Evolutionary conservation across 37 sponge, comb jelly and placozoan genomes (phyloP), one percentile per base, ranked within the genome.

Genomic region (Diacarnus erythraeanus): DNA sequence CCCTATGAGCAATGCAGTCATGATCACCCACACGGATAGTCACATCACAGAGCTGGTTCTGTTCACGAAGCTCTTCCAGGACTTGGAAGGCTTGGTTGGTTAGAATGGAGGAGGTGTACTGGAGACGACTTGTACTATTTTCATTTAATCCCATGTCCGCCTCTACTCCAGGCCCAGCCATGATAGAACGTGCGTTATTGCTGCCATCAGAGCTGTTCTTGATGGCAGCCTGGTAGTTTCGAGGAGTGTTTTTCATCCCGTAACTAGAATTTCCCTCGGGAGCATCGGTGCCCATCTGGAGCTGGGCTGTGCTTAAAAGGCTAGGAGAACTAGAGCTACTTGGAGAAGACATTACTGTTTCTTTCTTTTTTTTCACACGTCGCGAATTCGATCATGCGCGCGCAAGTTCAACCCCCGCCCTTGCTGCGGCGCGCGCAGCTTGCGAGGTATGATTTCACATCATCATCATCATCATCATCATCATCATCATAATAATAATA

Each of bases 41-140:
- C 4, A 96, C 92, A 44, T 96, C 97, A 73, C 94, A 93, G 20
- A 96, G 87, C 65, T 88, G 89, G 29, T 65, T 58, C 21, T 74
- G 27, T 56, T 31, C 17, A 27, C 97, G 73, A 54, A 95, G 67
- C 43, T 86, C 88, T 30, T 86, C 82, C 38, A 95, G 75, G 38
- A 65, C 69, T 8, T 20, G 12, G 59, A 95, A 92, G 0, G 83
- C 92, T 66, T 79, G 39, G 61, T 59, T 74, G 3, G 77, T 59
- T 58, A 87, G 31, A 18, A 38, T 76, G 40, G 69, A 60, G 34
- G 92, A 91, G 26, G 47, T 75, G 61, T 91, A 87, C 2, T 27
- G 41, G 26, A 38, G 61, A 18, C 77, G 59, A 42, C 41, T 59
- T 2, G 40, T 34, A 21, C 18, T 76, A 38, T 22, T 60, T 18